Percentiles rank a stretch among this genome's conserved stretches.
These are phyloP conservation scores for Genyomyrus donnyi DNA, from an alignment of 2,113 vertebrate species.

Conservation along the genomic window DNA sequence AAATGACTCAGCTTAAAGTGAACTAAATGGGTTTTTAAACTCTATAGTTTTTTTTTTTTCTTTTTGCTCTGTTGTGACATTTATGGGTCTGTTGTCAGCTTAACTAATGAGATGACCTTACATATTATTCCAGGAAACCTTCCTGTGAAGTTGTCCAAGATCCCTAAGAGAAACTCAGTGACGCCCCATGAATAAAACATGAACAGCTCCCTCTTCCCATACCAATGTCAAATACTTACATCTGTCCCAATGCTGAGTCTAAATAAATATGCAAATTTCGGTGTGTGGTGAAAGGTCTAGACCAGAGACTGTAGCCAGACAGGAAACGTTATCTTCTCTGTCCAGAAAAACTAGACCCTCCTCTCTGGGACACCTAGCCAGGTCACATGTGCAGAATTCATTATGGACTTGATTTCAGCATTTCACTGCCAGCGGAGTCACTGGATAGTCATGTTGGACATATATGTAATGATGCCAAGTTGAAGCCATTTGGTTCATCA, in stretches of 20 bases:
- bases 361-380: background rate
- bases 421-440: slow-evolving; percentile 36
- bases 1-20: background rate
- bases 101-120: background rate
- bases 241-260: background rate
- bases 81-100: background rate
- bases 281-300: background rate
- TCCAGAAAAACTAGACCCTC: background rate
- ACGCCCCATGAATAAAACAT: background rate
- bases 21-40: background rate
- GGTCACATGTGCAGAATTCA: slow-evolving; percentile 34
- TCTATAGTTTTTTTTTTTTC: background rate
- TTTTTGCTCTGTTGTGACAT: slow-evolving; percentile 3
- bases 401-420: slow-evolving; percentile 35
- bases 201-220: background rate
- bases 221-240: background rate
- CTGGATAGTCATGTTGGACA: slow-evolving; percentile 31
- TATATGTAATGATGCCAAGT: slow-evolving; percentile 26
- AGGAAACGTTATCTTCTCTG: background rate
- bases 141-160: background rate
- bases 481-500: slow-evolving; percentile 38
- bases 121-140: background rate
- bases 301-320: background rate
- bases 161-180: background rate
- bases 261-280: background rate